Base-by-base conservation (phyloP, 2,888 invertebrate species). In the Anticlea derivata region DNA sequence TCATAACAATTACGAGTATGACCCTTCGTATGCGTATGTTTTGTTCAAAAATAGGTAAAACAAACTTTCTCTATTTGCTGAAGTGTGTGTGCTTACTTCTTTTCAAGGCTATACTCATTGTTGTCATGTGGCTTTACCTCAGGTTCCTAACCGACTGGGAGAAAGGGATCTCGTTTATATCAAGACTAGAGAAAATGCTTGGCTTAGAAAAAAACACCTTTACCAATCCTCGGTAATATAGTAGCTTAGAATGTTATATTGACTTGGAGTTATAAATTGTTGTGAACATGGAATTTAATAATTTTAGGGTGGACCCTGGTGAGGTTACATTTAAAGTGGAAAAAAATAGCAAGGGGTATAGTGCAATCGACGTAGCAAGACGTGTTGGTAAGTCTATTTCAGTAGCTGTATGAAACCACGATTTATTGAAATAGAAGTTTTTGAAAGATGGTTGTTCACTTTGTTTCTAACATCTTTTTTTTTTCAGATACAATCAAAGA, bases 1-100 rank as follows among this genome's bases (percentile, higher is more conserved):
- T 67, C 93, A 93, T 71, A 92, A 91, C 64, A 91, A 92, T 58
- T 93, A 91, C 70, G 91, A 92, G 55, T 94, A 95, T 34, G 96
- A 96, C 70, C 93, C 95, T 11, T 95, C 95, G 62, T 95, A 94
- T 72, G 94, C 96, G 1, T 96, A 95, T 78, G 94, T 97, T 53
- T 91, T 93, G 62, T 94, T 97, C 56, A 94, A 94, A 73, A 93
- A 95, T 72, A 92, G 93, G 94, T 95, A 87, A 89, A 61, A 40
- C 12, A 35, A 41, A 27, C 17, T 46, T 34, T 31, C n/a, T 30
- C 17, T 48, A 37, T 24, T 31, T 24, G 24, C 8, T 47, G 27
- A 22, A 26, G n/a, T 37, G 7, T 49, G 29, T 55, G 12, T 45
- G 48, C 40, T 54, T 50, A 10, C 11, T 50, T 40, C 7, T 48